Evolutionary conservation across 2,797 vertebrate species (phyloP).

Genomic region (Neosilurus mollespiculum): DNA sequence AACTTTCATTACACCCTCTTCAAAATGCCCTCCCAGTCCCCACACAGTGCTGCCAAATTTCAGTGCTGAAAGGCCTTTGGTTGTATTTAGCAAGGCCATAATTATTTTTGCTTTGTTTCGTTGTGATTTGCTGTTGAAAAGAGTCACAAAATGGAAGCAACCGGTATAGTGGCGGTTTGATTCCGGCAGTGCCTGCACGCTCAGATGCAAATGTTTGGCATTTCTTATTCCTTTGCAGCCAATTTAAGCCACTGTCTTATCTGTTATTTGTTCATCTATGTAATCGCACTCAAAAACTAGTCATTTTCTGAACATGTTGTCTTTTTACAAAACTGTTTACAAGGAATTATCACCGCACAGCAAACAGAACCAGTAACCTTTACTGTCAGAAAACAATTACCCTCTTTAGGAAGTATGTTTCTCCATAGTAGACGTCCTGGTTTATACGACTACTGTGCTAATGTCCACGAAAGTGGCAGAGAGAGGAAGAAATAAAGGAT

Average conservation of each 20-base stretch:
- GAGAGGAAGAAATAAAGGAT: not conserved
- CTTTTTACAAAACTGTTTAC: slow-evolving; percentile 50
- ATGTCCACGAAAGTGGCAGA: not conserved
- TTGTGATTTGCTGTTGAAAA: slow-evolving; percentile 53
- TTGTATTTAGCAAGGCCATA: slow-evolving; percentile 44
- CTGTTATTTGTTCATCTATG: slow-evolving; percentile 45
- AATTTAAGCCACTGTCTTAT: slow-evolving; percentile 50
- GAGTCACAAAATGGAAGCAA: slow-evolving; percentile 23
- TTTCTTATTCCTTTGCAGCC: slow-evolving; percentile 37
- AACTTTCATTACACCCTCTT: slow-evolving; percentile 67
- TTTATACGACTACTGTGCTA: not conserved
- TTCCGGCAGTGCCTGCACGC: slow-evolving; percentile 28
- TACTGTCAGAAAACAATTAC: slow-evolving; percentile 50
- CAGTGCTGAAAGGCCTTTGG: slow-evolving; percentile 53
- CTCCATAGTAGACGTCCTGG: slow-evolving; percentile 19
- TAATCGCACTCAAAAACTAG: slow-evolving; percentile 48
- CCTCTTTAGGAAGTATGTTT: slow-evolving; percentile 26
- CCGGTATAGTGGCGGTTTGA: slow-evolving; percentile 36
- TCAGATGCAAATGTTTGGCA: slow-evolving; percentile 43
- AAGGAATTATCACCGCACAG: slow-evolving; percentile 46
- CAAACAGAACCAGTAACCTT: slow-evolving; percentile 45
- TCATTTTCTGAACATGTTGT: slow-evolving; percentile 45
- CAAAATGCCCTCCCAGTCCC: slow-evolving; percentile 61
- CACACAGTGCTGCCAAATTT: slow-evolving; percentile 55
- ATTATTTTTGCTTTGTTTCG: slow-evolving; percentile 56